Evolutionary conservation across 1,140 invertebrate genomes (phyloP).

Genomic region (Trachymyrmex septentrionalis): DNA sequence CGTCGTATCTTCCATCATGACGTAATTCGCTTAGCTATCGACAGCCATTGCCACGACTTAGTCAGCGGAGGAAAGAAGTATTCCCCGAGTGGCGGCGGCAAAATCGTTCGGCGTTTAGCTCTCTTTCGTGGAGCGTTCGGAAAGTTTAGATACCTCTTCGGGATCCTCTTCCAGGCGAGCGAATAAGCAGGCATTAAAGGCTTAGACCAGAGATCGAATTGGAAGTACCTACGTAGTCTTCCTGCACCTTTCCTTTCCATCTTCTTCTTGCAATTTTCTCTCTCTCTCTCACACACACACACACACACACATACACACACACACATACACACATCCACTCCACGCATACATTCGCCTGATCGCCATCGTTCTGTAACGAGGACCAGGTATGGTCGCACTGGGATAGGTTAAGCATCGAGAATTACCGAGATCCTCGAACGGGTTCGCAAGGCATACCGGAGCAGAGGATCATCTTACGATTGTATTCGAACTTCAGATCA

Average conservation of each 20-base stretch:
- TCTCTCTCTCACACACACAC: background rate
- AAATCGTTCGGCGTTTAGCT: slow-evolving; percentile 74
- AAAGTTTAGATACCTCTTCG: slow-evolving; percentile 79
- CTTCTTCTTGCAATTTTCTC: slow-evolving; percentile 18
- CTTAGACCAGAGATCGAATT: slow-evolving; percentile 79
- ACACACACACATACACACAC: no score
- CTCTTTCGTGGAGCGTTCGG: slow-evolving; percentile 74
- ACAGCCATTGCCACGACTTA: slow-evolving; percentile 59
- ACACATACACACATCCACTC: background rate
- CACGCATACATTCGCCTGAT: background rate
- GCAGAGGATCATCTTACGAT: slow-evolving; percentile 40
- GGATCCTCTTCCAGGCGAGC: slow-evolving; percentile 72
- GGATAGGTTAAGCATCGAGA: slow-evolving; percentile 42
- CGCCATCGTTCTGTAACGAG: slow-evolving; percentile 59
- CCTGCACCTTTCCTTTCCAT: slow-evolving; percentile 38
- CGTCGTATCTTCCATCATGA: slow-evolving; percentile 16
- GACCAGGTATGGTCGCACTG: slow-evolving; percentile 26
- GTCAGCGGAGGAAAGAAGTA: slow-evolving; percentile 67
- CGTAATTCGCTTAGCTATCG: slow-evolving; percentile 45
- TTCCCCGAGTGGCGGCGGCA: slow-evolving; percentile 60
- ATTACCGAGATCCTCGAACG: slow-evolving; percentile 20
- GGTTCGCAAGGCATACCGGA: slow-evolving; percentile 6
- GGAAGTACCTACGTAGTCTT: slow-evolving; percentile 68
- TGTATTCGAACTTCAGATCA: slow-evolving; percentile 21
- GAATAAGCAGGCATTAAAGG: slow-evolving; percentile 81